Base-by-base conservation (phyloP, 2,797 vertebrate species). In the Epinephelus awoara region DNA sequence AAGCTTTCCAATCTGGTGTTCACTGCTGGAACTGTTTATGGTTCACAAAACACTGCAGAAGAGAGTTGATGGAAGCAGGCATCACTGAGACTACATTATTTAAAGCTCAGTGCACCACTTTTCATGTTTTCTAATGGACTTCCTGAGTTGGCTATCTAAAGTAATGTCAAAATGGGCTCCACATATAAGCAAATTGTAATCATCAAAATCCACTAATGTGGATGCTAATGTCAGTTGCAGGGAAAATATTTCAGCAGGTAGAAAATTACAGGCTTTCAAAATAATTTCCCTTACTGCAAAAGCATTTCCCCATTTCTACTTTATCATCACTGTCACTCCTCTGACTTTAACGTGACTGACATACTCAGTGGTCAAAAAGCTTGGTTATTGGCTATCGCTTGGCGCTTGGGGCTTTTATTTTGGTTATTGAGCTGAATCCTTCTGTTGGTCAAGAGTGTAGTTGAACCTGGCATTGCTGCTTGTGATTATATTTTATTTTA, bases 231-330 rank as follows among this genome's bases (percentile, higher is more conserved):
- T 42, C 73, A 9, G 66, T 57, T 34, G 52, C 7, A 44, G 27
- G 14, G 21, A 44, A 56, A 21, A 27, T 19, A n/a, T n/a, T 18
- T 51, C 17, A 71, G 23, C 5, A 5, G 13, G 52, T 38, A 49
- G 8, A 52, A 67, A 75, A 69, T 52, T 56, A 25, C 6, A 52
- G 25, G 27, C 23, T 77, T 70, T 62, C 44, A 62, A 57, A 71
- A 57, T 46, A 8, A 34, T 27, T 38, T 23, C 13, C 52, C 57
- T 55, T 4, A 0, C 12, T 49, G 14, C 8, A 34, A 29, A 65
- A 61, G 2, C 9, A 62, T 40, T 61, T 14, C 21, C 0, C 4
- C 6, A 8, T 2, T 14, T 46, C 18, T 42, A 12, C 25, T 52
- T 29, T 7, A 1, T 15, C 44, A 34, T 50, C 49, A 0, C 8